A percentile compares a stretch with the other conserved stretches of the same genome.
These are phyloP conservation scores for Hydrozoanthus gracilis DNA, from an alignment of 92 coral and sea anemone genomes.

Conservation along the genomic window DNA sequence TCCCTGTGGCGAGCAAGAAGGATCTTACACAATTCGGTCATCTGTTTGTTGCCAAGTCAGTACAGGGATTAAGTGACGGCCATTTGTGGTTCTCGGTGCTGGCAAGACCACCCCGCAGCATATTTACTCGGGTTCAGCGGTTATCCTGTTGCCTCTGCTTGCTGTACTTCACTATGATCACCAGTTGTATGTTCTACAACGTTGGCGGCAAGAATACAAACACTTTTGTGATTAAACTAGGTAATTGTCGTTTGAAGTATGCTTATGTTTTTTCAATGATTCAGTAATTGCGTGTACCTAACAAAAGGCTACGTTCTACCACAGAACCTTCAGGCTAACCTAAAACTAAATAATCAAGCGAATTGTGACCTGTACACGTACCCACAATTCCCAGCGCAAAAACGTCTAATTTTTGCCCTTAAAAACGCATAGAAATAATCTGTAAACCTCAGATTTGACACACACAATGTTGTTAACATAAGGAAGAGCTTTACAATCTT, in stretches of 20 bases:
- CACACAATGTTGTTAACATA: too few species aligned
- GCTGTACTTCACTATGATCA: slow-evolving; percentile 93
- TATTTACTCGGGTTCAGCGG: slow-evolving; percentile 93
- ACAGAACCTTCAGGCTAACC: too few species aligned
- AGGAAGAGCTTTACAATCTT: too few species aligned
- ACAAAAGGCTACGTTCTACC: too few species aligned
- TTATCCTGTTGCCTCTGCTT: slow-evolving; percentile 87
- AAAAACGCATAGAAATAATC: too few species aligned
- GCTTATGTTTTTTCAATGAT: too few species aligned
- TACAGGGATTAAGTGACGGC: slow-evolving; percentile 91
- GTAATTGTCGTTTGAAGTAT: background rate
- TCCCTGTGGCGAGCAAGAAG: slow-evolving; percentile 83
- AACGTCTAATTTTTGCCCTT: too few species aligned
- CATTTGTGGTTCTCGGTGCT: slow-evolving; percentile 97
- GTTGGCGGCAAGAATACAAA: slow-evolving; percentile 66
- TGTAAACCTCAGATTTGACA: too few species aligned
- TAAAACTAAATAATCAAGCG: too few species aligned
- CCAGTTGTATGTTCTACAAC: slow-evolving; percentile 91
- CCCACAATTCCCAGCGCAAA: too few species aligned
- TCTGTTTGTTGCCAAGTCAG: slow-evolving; percentile 85
- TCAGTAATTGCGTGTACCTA: too few species aligned
- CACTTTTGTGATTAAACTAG: slow-evolving; percentile 27
- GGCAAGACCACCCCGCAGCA: slow-evolving; percentile 90
- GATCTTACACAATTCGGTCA: slow-evolving; percentile 87
- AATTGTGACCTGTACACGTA: too few species aligned